Conservation (phyloP, 2,888 invertebrate genomes). For the Scaptomyza caliginosa region DNA sequence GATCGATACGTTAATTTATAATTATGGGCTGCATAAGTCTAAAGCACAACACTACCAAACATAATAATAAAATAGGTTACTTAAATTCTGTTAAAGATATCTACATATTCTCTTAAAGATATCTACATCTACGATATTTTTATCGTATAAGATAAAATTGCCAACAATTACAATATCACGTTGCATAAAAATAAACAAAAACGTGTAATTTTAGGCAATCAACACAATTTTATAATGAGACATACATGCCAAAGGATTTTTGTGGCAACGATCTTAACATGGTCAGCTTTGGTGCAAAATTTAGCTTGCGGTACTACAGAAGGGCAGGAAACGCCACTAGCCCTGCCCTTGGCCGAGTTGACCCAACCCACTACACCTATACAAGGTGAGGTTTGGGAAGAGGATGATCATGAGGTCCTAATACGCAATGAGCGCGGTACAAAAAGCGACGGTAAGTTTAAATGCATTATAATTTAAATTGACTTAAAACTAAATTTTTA, state of each 20-base stretch:
- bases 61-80: too few relatives aligned
- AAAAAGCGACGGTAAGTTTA: conserved; percentile 85
- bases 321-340: conserved; percentile 83
- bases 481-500: not conserved
- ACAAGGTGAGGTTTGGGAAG: conserved; percentile 90
- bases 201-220: conserved; percentile 26
- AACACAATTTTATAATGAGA: conserved; percentile 60
- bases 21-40: too few relatives aligned
- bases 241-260: conserved; percentile 64
- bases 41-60: too few relatives aligned
- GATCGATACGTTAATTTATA: too few relatives aligned
- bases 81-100: too few relatives aligned
- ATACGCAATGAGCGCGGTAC: conserved; percentile 92
- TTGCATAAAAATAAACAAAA: not conserved
- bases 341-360: conserved; percentile 82
- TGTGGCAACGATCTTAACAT: conserved; percentile 54
- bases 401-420: conserved; percentile 91
- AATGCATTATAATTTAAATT: not conserved
- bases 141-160: too few relatives aligned
- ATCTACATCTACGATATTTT: too few relatives aligned
- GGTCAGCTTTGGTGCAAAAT: conserved; percentile 78
- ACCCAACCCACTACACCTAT: conserved; percentile 83
- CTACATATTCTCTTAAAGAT: too few relatives aligned
- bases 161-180: not conserved
- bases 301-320: conserved; percentile 82